phyloP scores from a whole-genome alignment of 2,888 invertebrate genomes.

The Eristalis tenax region DNA sequence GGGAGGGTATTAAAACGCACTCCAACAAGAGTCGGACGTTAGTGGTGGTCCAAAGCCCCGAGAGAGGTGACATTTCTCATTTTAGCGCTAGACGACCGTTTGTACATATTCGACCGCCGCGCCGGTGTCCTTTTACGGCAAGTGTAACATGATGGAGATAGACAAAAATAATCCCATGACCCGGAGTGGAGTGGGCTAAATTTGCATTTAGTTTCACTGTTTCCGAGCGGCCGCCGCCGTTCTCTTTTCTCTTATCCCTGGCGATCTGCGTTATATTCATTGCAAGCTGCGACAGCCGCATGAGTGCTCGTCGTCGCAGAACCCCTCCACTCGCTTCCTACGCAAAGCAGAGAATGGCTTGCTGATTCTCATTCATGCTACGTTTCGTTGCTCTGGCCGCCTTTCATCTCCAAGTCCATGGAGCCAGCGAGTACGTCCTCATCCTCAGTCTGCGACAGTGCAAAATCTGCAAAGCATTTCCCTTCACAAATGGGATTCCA shows the following conservation, averaged over 20 bases:
- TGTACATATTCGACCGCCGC: too few species aligned
- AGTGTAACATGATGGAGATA: not conserved
- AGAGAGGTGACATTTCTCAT: too few species aligned
- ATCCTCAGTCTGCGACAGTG: not conserved
- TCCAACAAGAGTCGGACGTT: too few species aligned
- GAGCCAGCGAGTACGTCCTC: not conserved
- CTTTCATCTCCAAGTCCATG: not conserved
- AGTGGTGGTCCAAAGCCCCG: too few species aligned
- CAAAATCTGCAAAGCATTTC: not conserved
- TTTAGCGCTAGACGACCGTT: too few species aligned
- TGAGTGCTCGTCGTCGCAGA: too few species aligned
- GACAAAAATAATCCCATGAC: not conserved
- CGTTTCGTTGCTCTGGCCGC: not conserved
- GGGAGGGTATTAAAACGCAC: too few species aligned
- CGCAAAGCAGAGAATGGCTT: not conserved
- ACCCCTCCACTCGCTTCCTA: not conserved
- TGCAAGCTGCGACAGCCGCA: too few species aligned
- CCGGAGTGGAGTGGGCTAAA: not conserved
- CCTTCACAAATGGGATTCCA: not conserved
- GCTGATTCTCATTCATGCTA: not conserved
- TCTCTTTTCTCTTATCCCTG: not conserved
- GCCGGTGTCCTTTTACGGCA: not conserved
- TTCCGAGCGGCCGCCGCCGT: too few species aligned
- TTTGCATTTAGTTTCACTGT: not conserved
- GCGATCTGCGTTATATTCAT: too few species aligned